Percentiles rank a stretch among this genome's conserved stretches.
Conservation (phyloP, 2,113 vertebrate genomes). For the Cercocebus atys region DNA sequence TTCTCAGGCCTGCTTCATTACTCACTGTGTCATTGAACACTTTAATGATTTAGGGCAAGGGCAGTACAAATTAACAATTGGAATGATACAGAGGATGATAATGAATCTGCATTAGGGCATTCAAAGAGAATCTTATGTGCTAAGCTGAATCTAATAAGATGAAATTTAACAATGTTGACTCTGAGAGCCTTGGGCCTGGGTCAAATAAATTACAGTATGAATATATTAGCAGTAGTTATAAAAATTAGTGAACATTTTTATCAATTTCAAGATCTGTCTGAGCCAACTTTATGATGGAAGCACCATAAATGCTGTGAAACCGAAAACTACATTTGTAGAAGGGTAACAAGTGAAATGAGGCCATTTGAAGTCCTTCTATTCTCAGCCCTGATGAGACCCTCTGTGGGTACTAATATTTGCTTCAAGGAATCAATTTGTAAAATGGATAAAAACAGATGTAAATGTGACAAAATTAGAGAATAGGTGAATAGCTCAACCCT, state of each 20-base stretch:
- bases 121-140: neutral
- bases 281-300: neutral
- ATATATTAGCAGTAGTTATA: neutral
- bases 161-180: neutral
- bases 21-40: neutral
- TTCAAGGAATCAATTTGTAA: neutral
- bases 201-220: neutral
- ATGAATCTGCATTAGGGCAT: neutral
- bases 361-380: neutral
- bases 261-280: neutral
- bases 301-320: neutral
- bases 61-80: neutral
- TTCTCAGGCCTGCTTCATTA: neutral
- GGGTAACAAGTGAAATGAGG: neutral
- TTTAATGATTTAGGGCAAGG: neutral
- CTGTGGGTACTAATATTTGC: neutral
- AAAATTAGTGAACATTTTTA: neutral
- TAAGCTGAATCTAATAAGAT: neutral
- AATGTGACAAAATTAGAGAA: neutral
- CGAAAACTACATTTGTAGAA: neutral
- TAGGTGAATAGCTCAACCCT: neutral
- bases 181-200: neutral
- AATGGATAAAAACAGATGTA: neutral
- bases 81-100: fast-evolving
- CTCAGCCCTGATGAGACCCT: neutral